These are phyloP conservation scores for Buceros bicornis DNA, from an alignment of 2,797 vertebrate genomes.

Conservation along the genomic window DNA sequence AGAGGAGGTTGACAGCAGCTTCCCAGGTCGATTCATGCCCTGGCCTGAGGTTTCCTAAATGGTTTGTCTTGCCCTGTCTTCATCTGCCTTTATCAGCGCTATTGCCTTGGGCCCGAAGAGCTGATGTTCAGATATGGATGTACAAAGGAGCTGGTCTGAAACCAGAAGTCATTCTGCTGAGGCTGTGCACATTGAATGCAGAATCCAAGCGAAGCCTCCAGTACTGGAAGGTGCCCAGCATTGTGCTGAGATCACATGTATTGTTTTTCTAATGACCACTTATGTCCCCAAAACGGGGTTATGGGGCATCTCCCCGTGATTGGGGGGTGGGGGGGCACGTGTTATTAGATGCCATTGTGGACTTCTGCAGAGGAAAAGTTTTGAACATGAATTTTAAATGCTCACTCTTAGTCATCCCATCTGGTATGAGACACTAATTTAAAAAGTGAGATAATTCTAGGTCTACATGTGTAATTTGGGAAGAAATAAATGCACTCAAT, in stretches of 20 bases:
- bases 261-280: background rate
- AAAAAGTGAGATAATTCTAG: constrained; percentile 47
- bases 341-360: background rate
- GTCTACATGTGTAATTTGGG: background rate
- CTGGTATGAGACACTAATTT: constrained; percentile 43
- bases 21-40: background rate
- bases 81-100: background rate
- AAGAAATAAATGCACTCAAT: background rate
- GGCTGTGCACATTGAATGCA: background rate
- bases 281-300: background rate
- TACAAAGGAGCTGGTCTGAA: background rate
- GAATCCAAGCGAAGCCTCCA: background rate
- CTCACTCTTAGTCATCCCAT: constrained; percentile 48
- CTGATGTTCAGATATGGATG: background rate
- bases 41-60: background rate
- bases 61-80: background rate
- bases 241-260: background rate
- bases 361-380: background rate
- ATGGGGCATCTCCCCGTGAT: background rate
- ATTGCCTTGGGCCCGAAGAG: background rate
- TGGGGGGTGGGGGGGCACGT: rapidly evolving
- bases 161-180: background rate
- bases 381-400: constrained; percentile 21
- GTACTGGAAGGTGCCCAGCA: background rate
- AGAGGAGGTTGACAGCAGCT: background rate